Percentiles rank a stretch among this genome's conserved stretches.
Evolutionary conservation across 2,113 vertebrate species (phyloP).

Genomic region (Tragelaphus scriptus): DNA sequence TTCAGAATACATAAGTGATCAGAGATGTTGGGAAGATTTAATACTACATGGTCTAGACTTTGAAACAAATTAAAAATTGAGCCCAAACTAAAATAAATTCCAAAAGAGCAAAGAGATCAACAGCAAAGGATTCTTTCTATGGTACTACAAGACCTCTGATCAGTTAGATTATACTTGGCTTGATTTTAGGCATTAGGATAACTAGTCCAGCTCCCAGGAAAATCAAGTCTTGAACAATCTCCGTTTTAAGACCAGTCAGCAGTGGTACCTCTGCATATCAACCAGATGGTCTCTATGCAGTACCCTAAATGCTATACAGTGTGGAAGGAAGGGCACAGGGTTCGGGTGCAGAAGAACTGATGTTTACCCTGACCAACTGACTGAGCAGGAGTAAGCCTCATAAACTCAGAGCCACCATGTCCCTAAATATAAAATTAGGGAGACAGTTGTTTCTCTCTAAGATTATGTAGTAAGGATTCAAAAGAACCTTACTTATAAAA

Average conservation of each 20-base stretch:
- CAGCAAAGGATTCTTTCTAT: background rate
- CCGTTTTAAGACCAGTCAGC: background rate
- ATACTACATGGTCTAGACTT: background rate
- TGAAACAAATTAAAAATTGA: background rate
- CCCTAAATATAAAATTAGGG: background rate
- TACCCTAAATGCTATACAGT: background rate
- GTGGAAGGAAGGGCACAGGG: background rate
- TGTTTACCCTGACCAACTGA: background rate
- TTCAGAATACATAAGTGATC: background rate
- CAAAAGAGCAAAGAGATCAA: background rate
- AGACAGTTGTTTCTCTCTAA: background rate
- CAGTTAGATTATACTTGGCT: background rate
- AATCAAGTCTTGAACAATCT: background rate
- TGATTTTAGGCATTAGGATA: background rate
- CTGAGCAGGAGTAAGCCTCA: background rate
- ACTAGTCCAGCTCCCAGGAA: background rate
- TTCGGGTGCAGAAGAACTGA: background rate
- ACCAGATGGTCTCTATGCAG: background rate
- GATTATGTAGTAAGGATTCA: background rate
- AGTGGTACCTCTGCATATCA: background rate
- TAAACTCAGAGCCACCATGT: background rate
- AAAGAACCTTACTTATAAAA: slow-evolving; percentile 7
- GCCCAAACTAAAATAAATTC: background rate
- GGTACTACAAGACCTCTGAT: background rate
- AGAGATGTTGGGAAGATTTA: background rate